Evolutionary conservation across 2,888 invertebrate genomes (phyloP).

Genomic region (Drosophila differens): DNA sequence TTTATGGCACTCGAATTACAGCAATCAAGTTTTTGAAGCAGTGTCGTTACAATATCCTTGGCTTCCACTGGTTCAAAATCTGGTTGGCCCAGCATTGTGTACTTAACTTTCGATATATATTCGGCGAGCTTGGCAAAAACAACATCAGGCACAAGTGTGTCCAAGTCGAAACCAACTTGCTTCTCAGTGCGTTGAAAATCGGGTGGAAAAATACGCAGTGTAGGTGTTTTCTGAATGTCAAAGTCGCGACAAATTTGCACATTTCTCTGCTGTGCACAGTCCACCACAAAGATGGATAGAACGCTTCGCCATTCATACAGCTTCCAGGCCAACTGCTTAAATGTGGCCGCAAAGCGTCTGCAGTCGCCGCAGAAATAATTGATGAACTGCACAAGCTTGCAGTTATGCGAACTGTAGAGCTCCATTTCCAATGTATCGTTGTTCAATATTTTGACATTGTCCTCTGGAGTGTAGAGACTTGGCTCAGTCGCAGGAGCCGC

Average conservation of each 20-base stretch:
- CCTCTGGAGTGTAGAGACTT: constrained; percentile 49
- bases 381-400: constrained; percentile 91
- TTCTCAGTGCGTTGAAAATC: constrained; percentile 10
- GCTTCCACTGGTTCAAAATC: constrained; percentile 29
- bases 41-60: background rate
- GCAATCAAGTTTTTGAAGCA: background rate
- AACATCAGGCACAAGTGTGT: constrained; percentile 9
- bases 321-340: constrained; percentile 38
- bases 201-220: constrained; percentile 42
- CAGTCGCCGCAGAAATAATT: constrained; percentile 98
- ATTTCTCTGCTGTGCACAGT: constrained; percentile 58
- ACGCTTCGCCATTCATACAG: constrained; percentile 44
- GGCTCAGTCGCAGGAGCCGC: constrained; percentile 22
- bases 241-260: constrained; percentile 55
- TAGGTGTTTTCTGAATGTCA: constrained; percentile 41
- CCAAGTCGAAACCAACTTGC: constrained; percentile 26
- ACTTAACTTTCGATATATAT: constrained; percentile 27
- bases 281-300: constrained; percentile 46
- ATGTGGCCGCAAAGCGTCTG: constrained; percentile 91
- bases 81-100: constrained; percentile 1
- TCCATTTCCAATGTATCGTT: constrained; percentile 23
- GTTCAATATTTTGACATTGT: constrained; percentile 48
- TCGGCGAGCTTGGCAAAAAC: constrained; percentile 5
- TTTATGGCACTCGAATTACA: background rate
- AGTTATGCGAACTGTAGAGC: constrained; percentile 17